A percentile compares a stretch with the other conserved stretches of the same genome.
Conservation (phyloP, 1,140 invertebrate genomes). For the Drosophila arizonae region DNA sequence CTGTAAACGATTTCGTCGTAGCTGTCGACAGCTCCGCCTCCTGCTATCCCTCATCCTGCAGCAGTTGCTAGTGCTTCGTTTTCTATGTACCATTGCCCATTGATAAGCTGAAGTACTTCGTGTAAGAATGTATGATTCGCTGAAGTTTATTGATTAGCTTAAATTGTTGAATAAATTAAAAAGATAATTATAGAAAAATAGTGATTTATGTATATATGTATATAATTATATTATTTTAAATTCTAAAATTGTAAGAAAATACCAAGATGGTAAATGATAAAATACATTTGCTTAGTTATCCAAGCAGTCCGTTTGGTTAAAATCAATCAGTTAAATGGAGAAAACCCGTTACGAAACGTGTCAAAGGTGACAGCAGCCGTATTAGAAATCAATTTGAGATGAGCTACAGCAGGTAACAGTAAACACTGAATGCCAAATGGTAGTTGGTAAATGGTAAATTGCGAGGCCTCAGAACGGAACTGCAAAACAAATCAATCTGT, state of each 20-base stretch:
- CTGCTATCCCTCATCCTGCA: background rate
- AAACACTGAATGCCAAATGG: constrained; percentile 57
- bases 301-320: constrained; percentile 21
- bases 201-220: too few relatives aligned
- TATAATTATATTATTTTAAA: too few relatives aligned
- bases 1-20: constrained; percentile 35
- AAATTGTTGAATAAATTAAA: too few relatives aligned
- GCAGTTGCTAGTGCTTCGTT: background rate
- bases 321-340: constrained; percentile 45
- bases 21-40: constrained; percentile 23
- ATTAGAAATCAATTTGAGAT: constrained; percentile 71
- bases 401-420: constrained; percentile 65
- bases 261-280: background rate
- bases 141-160: background rate
- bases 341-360: constrained; percentile 67
- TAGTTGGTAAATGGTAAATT: constrained; percentile 59
- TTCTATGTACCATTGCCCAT: background rate
- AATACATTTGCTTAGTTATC: background rate
- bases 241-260: background rate
- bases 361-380: constrained; percentile 74
- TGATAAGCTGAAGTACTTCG: background rate
- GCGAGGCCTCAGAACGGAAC: constrained; percentile 43
- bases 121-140: constrained; percentile 12
- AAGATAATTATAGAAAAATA: too few relatives aligned
- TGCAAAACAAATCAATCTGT: constrained; percentile 72